Base-by-base conservation (phyloP, 1,140 invertebrate species). In the Latrodectus geometricus region DNA sequence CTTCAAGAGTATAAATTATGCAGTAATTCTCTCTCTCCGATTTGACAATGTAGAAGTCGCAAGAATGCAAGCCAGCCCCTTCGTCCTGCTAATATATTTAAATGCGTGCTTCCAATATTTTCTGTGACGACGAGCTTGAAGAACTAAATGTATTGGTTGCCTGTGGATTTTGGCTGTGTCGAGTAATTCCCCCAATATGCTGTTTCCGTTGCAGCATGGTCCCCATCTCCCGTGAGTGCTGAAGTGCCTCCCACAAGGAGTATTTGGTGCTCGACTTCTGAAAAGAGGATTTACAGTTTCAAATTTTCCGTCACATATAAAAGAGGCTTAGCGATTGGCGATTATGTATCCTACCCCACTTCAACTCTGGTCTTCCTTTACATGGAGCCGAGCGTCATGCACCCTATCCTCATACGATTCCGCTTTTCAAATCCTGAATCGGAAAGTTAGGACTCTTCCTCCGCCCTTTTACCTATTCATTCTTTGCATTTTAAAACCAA, bases 311-410 rank as follows among this genome's bases (percentile, higher is more conserved):
- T 79, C 76, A 73, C 74, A 86, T 75, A 87, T 87, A 78, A 87
- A 86, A 87, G 77, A 77, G 75, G 83, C 83, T 86, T 86, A 86
- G 83, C 83, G 83, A 86, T 86, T 72, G 83, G 83, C 83, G 83
- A 86, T 86, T 86, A 86, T 86, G 68, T 73, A 78, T 66, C 83
- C 35, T 69, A 76, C 74, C 75, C 54, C 83, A 86, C 83, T 77
- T 86, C 83, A 77, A 56, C 73, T 61, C 49, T 8, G 54, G 20
- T 54, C 56, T 70, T 73, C 61, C 21, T 65, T 65, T 83, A 74
- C 54, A 35, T 23, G 61, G 15, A 15, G 52, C 72, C 48, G 79
- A 81, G 79, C 72, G 69, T 48, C 66, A 56, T 21, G 23, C 66
- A 81, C 61, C 35, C 82, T 68, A 76, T 84, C 23, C 73, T 74